These are phyloP conservation scores for Cryptosula pallasiana DNA, from an alignment of 2,888 invertebrate genomes.

Conservation along the genomic window DNA sequence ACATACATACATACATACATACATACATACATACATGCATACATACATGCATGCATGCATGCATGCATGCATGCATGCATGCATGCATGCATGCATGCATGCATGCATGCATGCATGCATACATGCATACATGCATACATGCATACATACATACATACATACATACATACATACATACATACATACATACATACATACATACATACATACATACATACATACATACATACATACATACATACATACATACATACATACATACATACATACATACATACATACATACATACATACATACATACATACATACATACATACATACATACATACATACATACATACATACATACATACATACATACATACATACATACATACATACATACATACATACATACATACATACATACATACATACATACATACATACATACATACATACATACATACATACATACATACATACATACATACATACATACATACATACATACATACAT, in stretches of 20 bases:
- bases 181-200: conserved; percentile 26
- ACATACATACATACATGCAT: too few species aligned
- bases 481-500: conserved; percentile 25
- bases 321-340: conserved; percentile 1
- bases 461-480: conserved; percentile 25
- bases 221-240: conserved; percentile 25
- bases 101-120: too few species aligned
- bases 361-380: background rate
- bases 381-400: conserved; percentile 26
- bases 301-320: conserved; percentile 2
- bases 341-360: conserved; percentile 6
- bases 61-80: too few species aligned
- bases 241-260: conserved; percentile 26
- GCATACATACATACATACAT: conserved; percentile 23
- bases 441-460: conserved; percentile 25
- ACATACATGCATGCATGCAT: too few species aligned
- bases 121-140: too few species aligned
- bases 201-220: conserved; percentile 27
- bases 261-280: conserved; percentile 22
- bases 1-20: too few species aligned
- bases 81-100: too few species aligned
- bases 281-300: background rate
- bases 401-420: conserved; percentile 25
- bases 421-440: conserved; percentile 23
- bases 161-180: conserved; percentile 25